These are phyloP conservation scores for Entomyzon cyanotis DNA, from an alignment of 2,113 vertebrate species.

Conservation along the genomic window DNA sequence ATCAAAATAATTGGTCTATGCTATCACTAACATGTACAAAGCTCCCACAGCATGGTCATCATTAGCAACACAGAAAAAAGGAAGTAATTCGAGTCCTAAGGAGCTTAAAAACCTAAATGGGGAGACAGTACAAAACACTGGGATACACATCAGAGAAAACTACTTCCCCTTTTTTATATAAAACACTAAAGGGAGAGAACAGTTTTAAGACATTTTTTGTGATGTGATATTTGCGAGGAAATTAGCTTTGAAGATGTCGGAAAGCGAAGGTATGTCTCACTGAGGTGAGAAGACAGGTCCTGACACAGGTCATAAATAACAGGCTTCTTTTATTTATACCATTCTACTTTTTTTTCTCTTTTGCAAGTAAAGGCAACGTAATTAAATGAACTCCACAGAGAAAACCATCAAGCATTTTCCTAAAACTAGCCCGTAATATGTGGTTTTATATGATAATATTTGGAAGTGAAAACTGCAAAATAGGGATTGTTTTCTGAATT, in stretches of 20 bases:
- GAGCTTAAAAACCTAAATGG: background rate
- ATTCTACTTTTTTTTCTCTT: background rate
- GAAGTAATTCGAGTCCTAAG: background rate
- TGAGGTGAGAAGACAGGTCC: background rate
- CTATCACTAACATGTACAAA: slow-evolving; percentile 4
- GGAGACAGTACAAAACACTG: background rate
- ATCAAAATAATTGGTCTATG: slow-evolving; percentile 19
- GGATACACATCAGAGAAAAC: background rate
- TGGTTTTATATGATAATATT: background rate
- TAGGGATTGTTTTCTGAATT: background rate
- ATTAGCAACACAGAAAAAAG: background rate
- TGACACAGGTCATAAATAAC: background rate
- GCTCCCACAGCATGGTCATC: background rate
- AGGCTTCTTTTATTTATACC: background rate
- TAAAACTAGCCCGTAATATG: background rate
- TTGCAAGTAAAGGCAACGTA: background rate
- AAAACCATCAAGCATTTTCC: background rate
- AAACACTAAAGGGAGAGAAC: background rate
- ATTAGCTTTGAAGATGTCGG: background rate
- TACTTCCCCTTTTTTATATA: background rate
- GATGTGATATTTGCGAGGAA: background rate
- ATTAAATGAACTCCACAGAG: background rate
- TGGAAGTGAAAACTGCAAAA: background rate
- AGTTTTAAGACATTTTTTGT: background rate
- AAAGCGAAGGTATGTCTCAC: background rate